A percentile compares a stretch with the other conserved stretches of the same genome.
These are phyloP conservation scores for Venturia canescens DNA, from an alignment of 1,140 invertebrate genomes.

Conservation along the genomic window DNA sequence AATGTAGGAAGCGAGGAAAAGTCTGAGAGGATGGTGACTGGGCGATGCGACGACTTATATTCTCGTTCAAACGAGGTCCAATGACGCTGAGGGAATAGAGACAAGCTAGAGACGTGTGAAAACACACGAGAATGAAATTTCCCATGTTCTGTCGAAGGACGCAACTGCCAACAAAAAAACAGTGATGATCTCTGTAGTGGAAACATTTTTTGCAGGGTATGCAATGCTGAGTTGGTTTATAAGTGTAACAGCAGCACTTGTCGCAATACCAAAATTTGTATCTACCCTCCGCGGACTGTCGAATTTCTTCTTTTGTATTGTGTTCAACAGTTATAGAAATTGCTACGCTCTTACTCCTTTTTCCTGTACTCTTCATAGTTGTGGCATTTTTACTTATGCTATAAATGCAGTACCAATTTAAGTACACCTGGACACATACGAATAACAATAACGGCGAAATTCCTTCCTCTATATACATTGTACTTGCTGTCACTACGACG, in stretches of 20 bases:
- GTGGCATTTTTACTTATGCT: slow-evolving; percentile 58
- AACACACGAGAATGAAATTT: slow-evolving; percentile 66
- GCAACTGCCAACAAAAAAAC: slow-evolving; percentile 66
- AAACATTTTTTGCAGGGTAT: slow-evolving; percentile 63
- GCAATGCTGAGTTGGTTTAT: slow-evolving; percentile 63
- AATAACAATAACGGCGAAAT: slow-evolving; percentile 63
- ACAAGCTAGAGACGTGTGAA: slow-evolving; percentile 64
- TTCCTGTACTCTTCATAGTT: slow-evolving; percentile 50
- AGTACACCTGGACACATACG: slow-evolving; percentile 63
- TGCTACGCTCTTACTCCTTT: slow-evolving; percentile 12
- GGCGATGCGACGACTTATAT: slow-evolving; percentile 54
- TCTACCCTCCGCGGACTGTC: not conserved
- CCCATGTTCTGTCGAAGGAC: slow-evolving; percentile 65
- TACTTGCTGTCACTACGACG: slow-evolving; percentile 51
- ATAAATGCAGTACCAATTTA: slow-evolving; percentile 67
- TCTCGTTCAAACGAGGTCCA: slow-evolving; percentile 63
- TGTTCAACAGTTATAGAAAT: slow-evolving; percentile 25
- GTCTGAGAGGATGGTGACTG: slow-evolving; percentile 40
- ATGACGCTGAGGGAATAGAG: slow-evolving; percentile 60
- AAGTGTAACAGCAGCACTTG: slow-evolving; percentile 61
- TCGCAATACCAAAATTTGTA: slow-evolving; percentile 67
- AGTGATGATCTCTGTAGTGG: slow-evolving; percentile 66
- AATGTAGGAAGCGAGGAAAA: slow-evolving; percentile 61
- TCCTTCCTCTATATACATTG: slow-evolving; percentile 60
- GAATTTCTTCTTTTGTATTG: not conserved